Evolutionary conservation across 2,888 invertebrate species (phyloP), one percentile per base, ranked within the genome.

Genomic region (Cabera pusaria): DNA sequence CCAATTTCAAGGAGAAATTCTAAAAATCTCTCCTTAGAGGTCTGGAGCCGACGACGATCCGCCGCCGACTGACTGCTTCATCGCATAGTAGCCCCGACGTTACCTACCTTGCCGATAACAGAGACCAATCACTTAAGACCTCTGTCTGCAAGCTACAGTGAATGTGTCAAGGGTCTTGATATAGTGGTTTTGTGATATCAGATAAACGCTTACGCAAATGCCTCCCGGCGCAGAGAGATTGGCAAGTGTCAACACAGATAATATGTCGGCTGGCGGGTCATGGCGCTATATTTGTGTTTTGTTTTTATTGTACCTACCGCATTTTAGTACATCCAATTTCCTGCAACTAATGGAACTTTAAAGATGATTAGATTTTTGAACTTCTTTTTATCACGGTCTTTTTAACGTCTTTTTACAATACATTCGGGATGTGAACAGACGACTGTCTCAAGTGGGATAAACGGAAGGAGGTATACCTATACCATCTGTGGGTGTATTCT

Each of bases 191-290:
- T 11, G 25, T 21, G 54, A 55, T 61, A 47, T n/a, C 2, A 63
- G 72, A 74, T 72, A 71, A 60, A 44, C 66, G 71, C 82, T 84
- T 86, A 85, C 86, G 87, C 85, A 86, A 86, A 82, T 80, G 78
- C 69, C 77, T 79, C 73, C 72, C 66, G 67, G 56, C 56, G 67
- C 44, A 64, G 43, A 68, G 74, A 68, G 75, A 81, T 81, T 74
- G 74, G 70, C 72, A 69, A 80, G 59, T 78, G 78, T 86, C 79
- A 85, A 82, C 68, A 80, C 12, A 55, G 83, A 84, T 85, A 84
- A 70, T 48, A 52, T 45, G 76, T 78, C 78, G 80, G 62, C 71
- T 14, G 2, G 14, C 4, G 65, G 82, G 83, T 83, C 83, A 76
- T 46, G 65, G 61, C 59, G 60, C 52, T 67, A 64, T 75, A 72